These are phyloP conservation scores for Anseranas semipalmata DNA, from an alignment of 2,113 vertebrate genomes.

Conservation along the genomic window DNA sequence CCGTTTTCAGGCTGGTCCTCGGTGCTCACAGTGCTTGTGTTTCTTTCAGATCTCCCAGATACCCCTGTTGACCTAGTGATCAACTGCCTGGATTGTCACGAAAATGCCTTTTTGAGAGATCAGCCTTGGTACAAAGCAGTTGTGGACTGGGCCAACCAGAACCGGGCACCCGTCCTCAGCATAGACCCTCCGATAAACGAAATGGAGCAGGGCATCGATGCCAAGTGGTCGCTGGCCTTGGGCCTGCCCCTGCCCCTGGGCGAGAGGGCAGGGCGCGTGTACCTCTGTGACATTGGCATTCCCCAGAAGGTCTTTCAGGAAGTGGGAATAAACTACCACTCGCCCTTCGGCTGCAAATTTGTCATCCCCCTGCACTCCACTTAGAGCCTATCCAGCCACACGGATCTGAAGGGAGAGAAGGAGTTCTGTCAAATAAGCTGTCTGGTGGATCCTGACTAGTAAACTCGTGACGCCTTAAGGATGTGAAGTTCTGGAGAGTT, in stretches of 20 bases:
- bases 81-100: constrained; percentile 96
- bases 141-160: constrained; percentile 96
- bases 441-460: background rate
- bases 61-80: constrained; percentile 96
- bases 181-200: constrained; percentile 92
- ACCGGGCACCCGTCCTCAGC: constrained; percentile 93
- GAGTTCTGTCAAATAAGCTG: background rate
- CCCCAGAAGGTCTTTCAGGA: constrained; percentile 95
- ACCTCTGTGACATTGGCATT: constrained; percentile 95
- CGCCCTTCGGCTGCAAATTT: constrained; percentile 97
- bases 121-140: constrained; percentile 96
- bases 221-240: constrained; percentile 95
- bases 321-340: constrained; percentile 95
- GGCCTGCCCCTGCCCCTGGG: constrained; percentile 90
- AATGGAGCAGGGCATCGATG: constrained; percentile 88
- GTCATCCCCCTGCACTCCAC: constrained; percentile 94
- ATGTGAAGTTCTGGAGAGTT: constrained; percentile 62
- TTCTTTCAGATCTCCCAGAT: constrained; percentile 88
- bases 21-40: accelerated
- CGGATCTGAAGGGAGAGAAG: background rate
- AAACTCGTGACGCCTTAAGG: constrained; percentile 76
- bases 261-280: constrained; percentile 90
- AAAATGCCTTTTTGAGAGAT: constrained; percentile 92
- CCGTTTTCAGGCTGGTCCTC: no score
- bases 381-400: constrained; percentile 46